Evolutionary conservation across 2,113 vertebrate genomes (phyloP).

Genomic region (Podocnemis expansa): DNA sequence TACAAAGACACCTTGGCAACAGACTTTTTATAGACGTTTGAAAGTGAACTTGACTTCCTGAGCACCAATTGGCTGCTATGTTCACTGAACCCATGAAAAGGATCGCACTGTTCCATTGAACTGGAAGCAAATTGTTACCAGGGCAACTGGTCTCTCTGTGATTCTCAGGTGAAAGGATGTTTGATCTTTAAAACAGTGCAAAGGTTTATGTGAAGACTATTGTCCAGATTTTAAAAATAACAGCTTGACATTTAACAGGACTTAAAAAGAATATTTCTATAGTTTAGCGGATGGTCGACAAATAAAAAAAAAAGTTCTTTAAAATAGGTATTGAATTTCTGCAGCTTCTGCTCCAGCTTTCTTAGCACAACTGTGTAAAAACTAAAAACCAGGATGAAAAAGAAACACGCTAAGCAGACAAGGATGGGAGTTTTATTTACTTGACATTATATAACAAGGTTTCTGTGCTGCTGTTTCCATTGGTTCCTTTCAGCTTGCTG

Average conservation of each 20-base stretch:
- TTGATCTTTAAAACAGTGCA: constrained; percentile 72
- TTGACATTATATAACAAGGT: not conserved
- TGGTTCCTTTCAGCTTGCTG: not conserved
- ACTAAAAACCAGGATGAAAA: not conserved
- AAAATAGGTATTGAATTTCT: constrained; percentile 27
- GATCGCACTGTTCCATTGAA: constrained; percentile 52
- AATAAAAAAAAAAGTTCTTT: constrained; percentile 45
- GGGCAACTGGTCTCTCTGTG: constrained; percentile 55
- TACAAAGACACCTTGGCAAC: constrained; percentile 65
- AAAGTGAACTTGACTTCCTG: not conserved
- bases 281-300: constrained; percentile 54
- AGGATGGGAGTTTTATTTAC: not conserved
- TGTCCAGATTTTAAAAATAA: constrained; percentile 62
- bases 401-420: not conserved
- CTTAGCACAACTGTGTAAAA: not conserved
- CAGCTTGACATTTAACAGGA: constrained; percentile 54
- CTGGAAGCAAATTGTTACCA: constrained; percentile 70
- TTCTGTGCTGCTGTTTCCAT: not conserved
- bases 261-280: constrained; percentile 46
- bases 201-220: constrained; percentile 55
- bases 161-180: constrained; percentile 70
- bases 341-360: not conserved
- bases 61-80: constrained; percentile 29
- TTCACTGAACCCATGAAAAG: constrained; percentile 41
- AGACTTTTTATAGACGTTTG: constrained; percentile 36